A percentile compares a stretch with the other conserved stretches of the same genome.
These are phyloP conservation scores for Drepana falcataria DNA, from an alignment of 2,888 invertebrate genomes.

Conservation along the genomic window DNA sequence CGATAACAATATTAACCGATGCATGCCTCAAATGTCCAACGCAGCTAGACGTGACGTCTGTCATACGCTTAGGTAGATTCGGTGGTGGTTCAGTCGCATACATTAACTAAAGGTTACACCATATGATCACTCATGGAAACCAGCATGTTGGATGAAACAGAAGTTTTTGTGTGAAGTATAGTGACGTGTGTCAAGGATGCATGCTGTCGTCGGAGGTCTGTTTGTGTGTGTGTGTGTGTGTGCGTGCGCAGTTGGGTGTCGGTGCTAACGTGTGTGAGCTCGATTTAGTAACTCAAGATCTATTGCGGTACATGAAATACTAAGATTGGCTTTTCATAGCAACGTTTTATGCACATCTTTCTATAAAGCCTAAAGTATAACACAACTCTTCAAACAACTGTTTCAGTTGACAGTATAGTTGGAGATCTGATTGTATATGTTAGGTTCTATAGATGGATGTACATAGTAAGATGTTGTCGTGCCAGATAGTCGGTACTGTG, in stretches of 20 bases:
- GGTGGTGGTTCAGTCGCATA: slow-evolving; percentile 20
- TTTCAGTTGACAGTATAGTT: neutral
- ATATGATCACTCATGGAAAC: slow-evolving; percentile 3
- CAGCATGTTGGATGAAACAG: slow-evolving; percentile 18
- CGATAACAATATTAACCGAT: slow-evolving; percentile 59
- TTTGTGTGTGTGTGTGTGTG: slow-evolving; percentile 14
- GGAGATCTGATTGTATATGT: neutral
- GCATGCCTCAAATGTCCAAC: slow-evolving; percentile 53
- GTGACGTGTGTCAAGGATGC: slow-evolving; percentile 33
- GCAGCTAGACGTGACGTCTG: slow-evolving; percentile 18
- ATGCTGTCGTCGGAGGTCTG: slow-evolving; percentile 35
- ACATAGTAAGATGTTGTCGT: neutral
- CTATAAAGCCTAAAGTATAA: neutral
- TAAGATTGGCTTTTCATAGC: neutral
- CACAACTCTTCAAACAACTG: too few relatives aligned
- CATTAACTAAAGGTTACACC: neutral
- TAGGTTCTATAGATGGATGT: neutral
- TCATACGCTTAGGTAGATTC: slow-evolving; percentile 17
- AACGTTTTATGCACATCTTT: neutral
- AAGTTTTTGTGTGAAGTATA: slow-evolving; percentile 18
- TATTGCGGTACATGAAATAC: neutral
- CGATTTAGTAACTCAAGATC: neutral
- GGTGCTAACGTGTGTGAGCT: neutral
- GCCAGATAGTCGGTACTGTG: neutral
- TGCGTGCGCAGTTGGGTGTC: slow-evolving; percentile 3